Base-by-base conservation (phyloP, 2,888 invertebrate species). In the Elysia crispata region DNA sequence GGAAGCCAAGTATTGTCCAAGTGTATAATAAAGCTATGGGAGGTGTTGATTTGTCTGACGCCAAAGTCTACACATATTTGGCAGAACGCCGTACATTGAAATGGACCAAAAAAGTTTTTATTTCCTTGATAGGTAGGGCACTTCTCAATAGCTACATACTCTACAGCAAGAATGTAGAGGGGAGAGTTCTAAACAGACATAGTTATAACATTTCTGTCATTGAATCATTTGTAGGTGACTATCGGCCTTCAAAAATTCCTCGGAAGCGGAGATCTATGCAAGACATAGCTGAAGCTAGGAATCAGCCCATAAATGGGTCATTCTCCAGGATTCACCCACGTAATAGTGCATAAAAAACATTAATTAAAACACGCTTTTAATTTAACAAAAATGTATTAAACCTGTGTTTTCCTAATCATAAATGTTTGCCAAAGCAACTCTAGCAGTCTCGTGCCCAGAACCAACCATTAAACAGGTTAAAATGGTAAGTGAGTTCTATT, bases 51-150 rank as follows among this genome's bases (percentile, higher is more conserved):
- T 6, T 69, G 11, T 62, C 62, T 30, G 60, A 77, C n/a, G 70
- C 77, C 1, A 25, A 64, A n/a, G n/a, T 77, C 23, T 77, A 77
- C 60, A 15, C n/a, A 6, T 77, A 77, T 62, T 31, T 77, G n/a
- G 18, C 69, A 13, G 72, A 77, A 62, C n/a, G 77, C 5, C 72
- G 64, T 11, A 77, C 41, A 1, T 60, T 77, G 60, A 77, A 77
- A 41, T 77, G 77, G 77, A 77, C 77, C 0, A 0, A 13, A 11
- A 77, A 77, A 50, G 50, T 77, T 6, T 0, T 30, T 13, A 31
- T 75, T 33, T 57, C 75, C 1, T 41, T 60, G 11, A 0, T 75
- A n/a, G 75, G 75, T 6, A 25, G 75, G 13, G 62, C 62, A 20
- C 8, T 62, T 18, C 62, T 75, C 0, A 75, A 75, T 64, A 18